Base-by-base conservation (phyloP, 1,140 invertebrate genomes). In the Bombus confusus region DNA sequence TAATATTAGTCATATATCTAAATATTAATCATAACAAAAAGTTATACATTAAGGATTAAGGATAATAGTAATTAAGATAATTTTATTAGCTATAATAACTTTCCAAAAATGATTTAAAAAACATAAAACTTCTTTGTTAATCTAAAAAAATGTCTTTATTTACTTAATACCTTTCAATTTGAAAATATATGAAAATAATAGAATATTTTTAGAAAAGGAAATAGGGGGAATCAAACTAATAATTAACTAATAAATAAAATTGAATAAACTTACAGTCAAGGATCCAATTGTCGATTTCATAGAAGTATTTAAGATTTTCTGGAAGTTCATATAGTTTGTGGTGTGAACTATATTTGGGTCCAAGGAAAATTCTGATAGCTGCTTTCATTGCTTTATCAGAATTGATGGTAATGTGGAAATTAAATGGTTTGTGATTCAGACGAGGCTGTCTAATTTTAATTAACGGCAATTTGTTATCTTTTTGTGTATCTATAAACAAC, bases 291-390 rank as follows among this genome's bases (percentile, higher is more conserved):
- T 96, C 96, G 9, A 98, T 93, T 92, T 97, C 96, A 72, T 97
- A 96, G 89, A 97, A 97, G 91, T 96, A 96, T 85, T 95, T 91
- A 85, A 95, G 95, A 88, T 95, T 95, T 10, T 96, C 93, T 57
- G 91, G 90, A 28, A 96, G 92, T 57, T 95, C 90, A 5, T 96
- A 87, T 5, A 92, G 73, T 68, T 95, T 95, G 25, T 95, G 96
- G 83, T 96, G 94, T 80, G 95, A 94, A 83, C 97, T 96, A 88
- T 96, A 96, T 92, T 97, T 97, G 5, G 97, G 97, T 66, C 96
- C 97, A 59, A 97, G 90, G 95, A 97, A 97, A 34, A 97, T 93
- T 71, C 96, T 96, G 52, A 97, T 94, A 62, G 95, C 93, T 2
- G 95, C 96, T 73, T 96, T 95, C 18, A 88, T 91, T 4, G 94